A percentile compares a stretch with the other conserved stretches of the same genome.
These are phyloP conservation scores for Neoarius graeffei DNA, from an alignment of 2,113 vertebrate species.

Conservation along the genomic window DNA sequence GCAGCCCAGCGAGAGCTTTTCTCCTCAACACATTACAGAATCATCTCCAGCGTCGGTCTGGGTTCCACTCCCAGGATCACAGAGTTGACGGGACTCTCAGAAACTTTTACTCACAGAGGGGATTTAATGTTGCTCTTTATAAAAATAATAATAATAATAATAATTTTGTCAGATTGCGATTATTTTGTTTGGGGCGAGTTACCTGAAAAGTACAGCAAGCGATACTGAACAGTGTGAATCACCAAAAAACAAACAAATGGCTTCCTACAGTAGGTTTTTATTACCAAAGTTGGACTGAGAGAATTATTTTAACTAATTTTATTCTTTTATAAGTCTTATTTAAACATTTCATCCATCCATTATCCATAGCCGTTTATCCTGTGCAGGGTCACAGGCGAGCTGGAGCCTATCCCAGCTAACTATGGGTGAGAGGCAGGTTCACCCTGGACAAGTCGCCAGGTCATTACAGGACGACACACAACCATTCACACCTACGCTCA, in stretches of 20 bases:
- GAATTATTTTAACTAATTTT: not conserved
- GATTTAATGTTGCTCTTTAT: not conserved
- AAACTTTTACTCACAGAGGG: too few species aligned
- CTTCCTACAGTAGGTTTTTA: not conserved
- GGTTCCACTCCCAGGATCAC: not conserved
- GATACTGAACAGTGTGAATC: not conserved
- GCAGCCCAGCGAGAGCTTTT: not conserved
- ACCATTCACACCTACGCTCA: too few species aligned
- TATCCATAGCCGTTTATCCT: too few species aligned
- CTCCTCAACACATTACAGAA: not conserved
- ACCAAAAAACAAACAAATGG: not conserved
- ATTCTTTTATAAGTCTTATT: not conserved
- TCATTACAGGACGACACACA: too few species aligned
- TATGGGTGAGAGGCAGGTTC: too few species aligned
- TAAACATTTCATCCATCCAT: too few species aligned
- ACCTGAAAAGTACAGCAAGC: too few species aligned
- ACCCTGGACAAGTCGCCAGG: too few species aligned
- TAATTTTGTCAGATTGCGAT: not conserved
- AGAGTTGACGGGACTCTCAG: not conserved
- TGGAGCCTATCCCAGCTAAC: too few species aligned
- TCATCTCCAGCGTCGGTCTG: not conserved
- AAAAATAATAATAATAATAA: not conserved
- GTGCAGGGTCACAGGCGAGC: too few species aligned
- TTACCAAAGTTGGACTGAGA: not conserved
- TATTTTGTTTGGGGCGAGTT: not conserved